These are phyloP conservation scores for Zygothrica quintamaculata DNA, from an alignment of 2,888 invertebrate genomes.

Conservation along the genomic window DNA sequence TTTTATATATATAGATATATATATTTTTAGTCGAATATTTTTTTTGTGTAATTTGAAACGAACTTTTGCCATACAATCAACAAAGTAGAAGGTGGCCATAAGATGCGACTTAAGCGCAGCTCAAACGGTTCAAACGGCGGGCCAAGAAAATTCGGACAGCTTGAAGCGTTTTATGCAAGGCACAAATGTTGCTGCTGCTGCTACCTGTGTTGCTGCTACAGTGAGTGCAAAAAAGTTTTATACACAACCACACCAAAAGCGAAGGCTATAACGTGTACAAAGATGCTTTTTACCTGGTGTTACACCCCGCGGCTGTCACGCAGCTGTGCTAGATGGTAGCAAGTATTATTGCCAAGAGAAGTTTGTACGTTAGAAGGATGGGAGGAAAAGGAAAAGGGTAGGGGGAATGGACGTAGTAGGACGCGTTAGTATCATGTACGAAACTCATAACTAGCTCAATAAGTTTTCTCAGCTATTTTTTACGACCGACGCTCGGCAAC, in stretches of 20 bases:
- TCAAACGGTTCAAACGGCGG: conserved; percentile 42
- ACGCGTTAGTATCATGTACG: conserved; percentile 76
- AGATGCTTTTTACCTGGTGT: conserved; percentile 27
- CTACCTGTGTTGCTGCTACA: conserved; percentile 21
- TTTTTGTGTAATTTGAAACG: not conserved
- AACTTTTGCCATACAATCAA: conserved; percentile 25
- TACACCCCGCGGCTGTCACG: not conserved
- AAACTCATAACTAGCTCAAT: conserved; percentile 80
- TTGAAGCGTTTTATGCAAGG: conserved; percentile 55
- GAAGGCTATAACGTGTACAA: conserved; percentile 69
- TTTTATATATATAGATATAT: conserved; percentile 7
- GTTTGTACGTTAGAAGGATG: not conserved
- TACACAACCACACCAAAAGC: conserved; percentile 62
- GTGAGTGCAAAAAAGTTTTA: conserved; percentile 58
- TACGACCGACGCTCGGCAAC: conserved; percentile 58
- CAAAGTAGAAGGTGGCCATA: conserved; percentile 48
- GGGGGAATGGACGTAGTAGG: conserved; percentile 18
- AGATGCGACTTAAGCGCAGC: conserved; percentile 40
- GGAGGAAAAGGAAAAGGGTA: no score
- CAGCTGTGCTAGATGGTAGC: conserved; percentile 42
- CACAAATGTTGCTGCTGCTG: no score
- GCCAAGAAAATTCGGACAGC: conserved; percentile 44
- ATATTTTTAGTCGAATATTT: not conserved
- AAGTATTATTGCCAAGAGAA: conserved; percentile 69
- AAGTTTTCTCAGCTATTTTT: conserved; percentile 77